Evolutionary conservation across 2,113 vertebrate genomes (phyloP), one percentile per base, ranked within the genome.

Genomic region (Progne subis): DNA sequence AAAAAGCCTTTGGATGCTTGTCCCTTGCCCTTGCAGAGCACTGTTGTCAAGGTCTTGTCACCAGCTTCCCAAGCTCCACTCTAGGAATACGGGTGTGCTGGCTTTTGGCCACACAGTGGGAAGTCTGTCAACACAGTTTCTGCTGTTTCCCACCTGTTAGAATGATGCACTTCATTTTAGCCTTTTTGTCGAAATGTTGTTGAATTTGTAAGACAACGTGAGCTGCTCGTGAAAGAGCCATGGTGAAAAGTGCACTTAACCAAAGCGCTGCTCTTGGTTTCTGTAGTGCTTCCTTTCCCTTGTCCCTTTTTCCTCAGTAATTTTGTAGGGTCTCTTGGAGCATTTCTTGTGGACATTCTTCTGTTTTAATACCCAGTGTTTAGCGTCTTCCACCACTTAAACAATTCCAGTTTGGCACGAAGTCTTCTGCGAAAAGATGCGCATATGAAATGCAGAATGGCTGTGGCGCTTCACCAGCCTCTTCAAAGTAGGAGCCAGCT

Each of bases 141-240:
- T 64, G 11, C 55, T 72, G 29, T 82, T 64, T 55, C 63, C 57
- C 26, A 31, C 41, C 28, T 90, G 19, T 60, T 84, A 4, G 26
- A 56, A 34, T 24, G 32, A 34, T 71, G 34, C 14, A 12, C 24
- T 85, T 82, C 2, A 11, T 41, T 75, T 63, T 75, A 32, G 43
- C 16, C 29, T 68, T 90, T 81, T 57, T 70, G 25, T 46, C 0
- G 0, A 75, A 86, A 43, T 14, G 29, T 52, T 49, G 52, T 85
- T 86, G 53, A 44, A 64, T 83, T 74, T 67, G 11, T n/a, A 46
- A 56, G 26, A 15, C 41, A 49, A 20, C 31, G 5, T 52, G 46
- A 86, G 15, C 34, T 75, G 34, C 41, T 84, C 0, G 0, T 55
- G 39, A 70, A 78, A 39, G 41, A 44, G 31, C 31, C 1, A 1